These are phyloP conservation scores for Tethea ocularis DNA, from an alignment of 2,888 invertebrate species.

Conservation along the genomic window DNA sequence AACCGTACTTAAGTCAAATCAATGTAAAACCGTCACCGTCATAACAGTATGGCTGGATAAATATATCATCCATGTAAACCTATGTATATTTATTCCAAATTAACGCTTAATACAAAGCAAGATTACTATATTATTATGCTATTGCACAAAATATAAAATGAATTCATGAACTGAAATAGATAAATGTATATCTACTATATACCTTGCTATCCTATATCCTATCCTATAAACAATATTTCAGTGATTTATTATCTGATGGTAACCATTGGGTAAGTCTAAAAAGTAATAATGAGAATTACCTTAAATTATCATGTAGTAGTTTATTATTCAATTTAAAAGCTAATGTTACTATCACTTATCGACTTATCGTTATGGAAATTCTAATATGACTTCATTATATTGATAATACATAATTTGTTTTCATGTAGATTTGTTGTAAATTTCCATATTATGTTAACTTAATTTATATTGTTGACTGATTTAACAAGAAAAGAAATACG, in stretches of 20 bases:
- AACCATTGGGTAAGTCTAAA: background rate
- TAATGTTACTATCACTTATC: background rate
- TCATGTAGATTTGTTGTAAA: background rate
- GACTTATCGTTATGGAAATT: no score
- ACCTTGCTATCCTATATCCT: no score
- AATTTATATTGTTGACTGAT: slow-evolving; percentile 26
- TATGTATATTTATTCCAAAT: slow-evolving; percentile 30
- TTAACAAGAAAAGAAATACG: slow-evolving; percentile 26
- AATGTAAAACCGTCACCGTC: slow-evolving; percentile 17
- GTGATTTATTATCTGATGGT: background rate
- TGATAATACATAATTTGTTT: background rate
- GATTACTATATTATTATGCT: slow-evolving; percentile 8
- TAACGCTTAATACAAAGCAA: slow-evolving; percentile 28
- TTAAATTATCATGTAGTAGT: background rate
- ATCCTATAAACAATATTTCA: background rate
- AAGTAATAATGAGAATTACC: background rate
- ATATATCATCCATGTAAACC: slow-evolving; percentile 27
- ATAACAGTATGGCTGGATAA: slow-evolving; percentile 22
- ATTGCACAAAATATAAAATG: background rate
- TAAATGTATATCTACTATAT: background rate
- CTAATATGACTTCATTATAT: no score
- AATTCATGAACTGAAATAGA: background rate
- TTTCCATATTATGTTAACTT: background rate
- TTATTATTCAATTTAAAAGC: background rate
- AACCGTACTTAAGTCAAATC: slow-evolving; percentile 20